These are phyloP conservation scores for Ceyx melanurus DNA, from an alignment of 2,113 vertebrate species.

Conservation along the genomic window DNA sequence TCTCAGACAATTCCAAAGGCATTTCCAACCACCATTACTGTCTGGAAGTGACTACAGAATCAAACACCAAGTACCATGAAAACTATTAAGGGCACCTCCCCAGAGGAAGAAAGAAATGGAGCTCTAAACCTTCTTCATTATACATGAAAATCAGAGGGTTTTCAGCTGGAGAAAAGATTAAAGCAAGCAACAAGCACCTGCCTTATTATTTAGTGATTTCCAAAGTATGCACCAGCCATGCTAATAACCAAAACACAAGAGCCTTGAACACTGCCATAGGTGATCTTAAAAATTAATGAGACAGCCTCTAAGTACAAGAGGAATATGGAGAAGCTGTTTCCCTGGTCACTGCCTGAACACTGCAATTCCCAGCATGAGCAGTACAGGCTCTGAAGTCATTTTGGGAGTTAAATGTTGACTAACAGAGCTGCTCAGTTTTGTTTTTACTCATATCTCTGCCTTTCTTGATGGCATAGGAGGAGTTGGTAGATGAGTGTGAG, in stretches of 20 bases:
- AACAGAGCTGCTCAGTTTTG: neutral
- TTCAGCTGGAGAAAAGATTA: neutral
- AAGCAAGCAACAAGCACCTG: neutral
- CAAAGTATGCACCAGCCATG: neutral
- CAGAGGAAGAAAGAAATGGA: neutral
- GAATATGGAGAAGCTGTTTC: neutral
- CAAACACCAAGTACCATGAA: neutral
- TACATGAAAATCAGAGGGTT: neutral
- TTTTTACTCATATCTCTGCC: neutral
- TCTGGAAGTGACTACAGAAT: neutral
- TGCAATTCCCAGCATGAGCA: neutral
- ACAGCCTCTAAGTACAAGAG: neutral
- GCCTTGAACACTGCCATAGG: neutral
- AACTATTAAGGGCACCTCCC: neutral
- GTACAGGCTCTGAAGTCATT: neutral
- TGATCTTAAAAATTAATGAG: neutral
- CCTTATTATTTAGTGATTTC: neutral
- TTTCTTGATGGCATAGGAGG: neutral
- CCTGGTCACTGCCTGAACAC: neutral
- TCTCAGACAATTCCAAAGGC: neutral
- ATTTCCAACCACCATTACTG: neutral
- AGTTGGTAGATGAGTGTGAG: neutral
- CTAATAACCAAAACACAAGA: neutral
- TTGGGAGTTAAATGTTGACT: neutral
- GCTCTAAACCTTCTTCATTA: neutral